Conservation (phyloP, 2,797 vertebrate genomes). For the Enteromius treurensis region DNA sequence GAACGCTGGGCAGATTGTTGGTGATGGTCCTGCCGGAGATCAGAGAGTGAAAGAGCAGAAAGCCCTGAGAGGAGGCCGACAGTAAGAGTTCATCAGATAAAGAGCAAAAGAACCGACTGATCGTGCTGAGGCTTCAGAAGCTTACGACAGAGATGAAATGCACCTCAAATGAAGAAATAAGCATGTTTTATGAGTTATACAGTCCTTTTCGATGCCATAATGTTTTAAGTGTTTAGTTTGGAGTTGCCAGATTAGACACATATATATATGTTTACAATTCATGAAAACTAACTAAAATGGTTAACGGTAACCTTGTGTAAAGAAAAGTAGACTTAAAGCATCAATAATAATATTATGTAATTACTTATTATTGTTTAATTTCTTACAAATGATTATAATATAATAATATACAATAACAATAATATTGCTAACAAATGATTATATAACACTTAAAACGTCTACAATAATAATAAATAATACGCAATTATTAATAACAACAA, state of each 20-base stretch:
- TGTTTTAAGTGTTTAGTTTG: background rate
- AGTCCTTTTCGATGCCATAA: background rate
- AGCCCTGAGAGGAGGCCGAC: slow-evolving; percentile 7
- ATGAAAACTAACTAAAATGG: background rate
- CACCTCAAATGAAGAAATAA: background rate
- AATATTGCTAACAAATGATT: background rate
- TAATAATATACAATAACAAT: no score
- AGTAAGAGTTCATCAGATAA: slow-evolving; percentile 41
- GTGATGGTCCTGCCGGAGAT: slow-evolving; percentile 87
- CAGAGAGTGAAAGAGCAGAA: slow-evolving; percentile 42
- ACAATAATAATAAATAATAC: background rate
- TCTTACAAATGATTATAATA: no score
- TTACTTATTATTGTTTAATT: no score
- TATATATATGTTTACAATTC: no score
- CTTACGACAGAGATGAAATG: background rate
- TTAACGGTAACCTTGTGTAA: background rate
- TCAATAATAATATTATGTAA: background rate
- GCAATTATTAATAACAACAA: background rate
- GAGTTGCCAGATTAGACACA: background rate
- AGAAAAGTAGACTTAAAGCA: background rate
- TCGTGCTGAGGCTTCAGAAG: slow-evolving; percentile 15
- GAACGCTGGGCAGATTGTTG: slow-evolving; percentile 95
- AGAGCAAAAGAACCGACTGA: slow-evolving; percentile 24
- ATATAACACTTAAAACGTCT: background rate
- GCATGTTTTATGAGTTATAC: background rate